Percentiles rank a stretch among this genome's conserved stretches.
Conservation (phyloP, 2,797 vertebrate genomes). For the Microctenopoma stevenorrisi region DNA sequence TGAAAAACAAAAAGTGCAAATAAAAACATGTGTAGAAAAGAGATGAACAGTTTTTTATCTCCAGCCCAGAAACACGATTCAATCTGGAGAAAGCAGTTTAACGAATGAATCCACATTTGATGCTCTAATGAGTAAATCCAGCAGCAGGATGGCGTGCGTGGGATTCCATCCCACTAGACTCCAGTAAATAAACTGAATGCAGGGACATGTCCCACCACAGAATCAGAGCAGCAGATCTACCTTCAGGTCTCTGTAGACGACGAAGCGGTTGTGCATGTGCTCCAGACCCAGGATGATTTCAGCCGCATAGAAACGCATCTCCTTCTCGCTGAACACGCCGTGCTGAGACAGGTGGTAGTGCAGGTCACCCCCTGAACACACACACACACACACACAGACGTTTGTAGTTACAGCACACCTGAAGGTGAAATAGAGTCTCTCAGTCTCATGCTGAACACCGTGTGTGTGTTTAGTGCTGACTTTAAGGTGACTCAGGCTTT, state of each 20-base stretch:
- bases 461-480: background rate
- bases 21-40: too few relatives aligned
- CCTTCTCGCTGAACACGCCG: slow-evolving; percentile 96
- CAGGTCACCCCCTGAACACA: slow-evolving; percentile 90
- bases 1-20: too few relatives aligned
- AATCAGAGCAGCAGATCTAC: slow-evolving; percentile 66
- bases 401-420: slow-evolving; percentile 19
- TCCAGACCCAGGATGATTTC: slow-evolving; percentile 98
- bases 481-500: slow-evolving; percentile 31
- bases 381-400: slow-evolving; percentile 22
- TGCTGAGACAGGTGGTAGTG: slow-evolving; percentile 99
- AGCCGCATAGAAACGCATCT: slow-evolving; percentile 97
- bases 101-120: too few relatives aligned
- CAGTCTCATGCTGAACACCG: background rate
- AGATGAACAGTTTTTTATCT: too few relatives aligned
- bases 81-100: too few relatives aligned
- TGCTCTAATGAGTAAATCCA: too few relatives aligned
- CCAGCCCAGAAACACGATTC: too few relatives aligned
- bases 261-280: slow-evolving; percentile 97
- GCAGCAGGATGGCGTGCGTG: too few relatives aligned
- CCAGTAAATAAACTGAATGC: too few relatives aligned
- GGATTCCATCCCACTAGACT: too few relatives aligned
- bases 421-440: background rate
- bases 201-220: too few relatives aligned
- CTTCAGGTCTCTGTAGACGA: slow-evolving; percentile 98